Conservation (phyloP, 2,888 invertebrate species). For the Hirtodrosophila confusa region DNA sequence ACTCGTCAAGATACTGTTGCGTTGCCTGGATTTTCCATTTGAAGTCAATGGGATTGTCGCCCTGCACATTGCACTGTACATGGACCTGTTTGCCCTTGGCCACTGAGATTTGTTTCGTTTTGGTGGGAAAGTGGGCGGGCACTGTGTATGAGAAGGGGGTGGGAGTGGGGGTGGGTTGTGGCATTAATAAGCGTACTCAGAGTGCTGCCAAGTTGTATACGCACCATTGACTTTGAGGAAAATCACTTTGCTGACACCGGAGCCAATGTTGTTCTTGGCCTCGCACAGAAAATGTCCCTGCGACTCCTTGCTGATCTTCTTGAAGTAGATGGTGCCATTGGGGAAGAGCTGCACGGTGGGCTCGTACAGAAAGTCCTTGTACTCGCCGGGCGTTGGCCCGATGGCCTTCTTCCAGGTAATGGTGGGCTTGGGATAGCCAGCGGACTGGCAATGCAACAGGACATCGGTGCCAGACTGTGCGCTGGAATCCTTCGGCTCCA, state of each 20-base stretch:
- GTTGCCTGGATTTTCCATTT: slow-evolving; percentile 90
- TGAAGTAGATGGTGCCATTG: slow-evolving; percentile 93
- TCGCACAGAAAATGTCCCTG: slow-evolving; percentile 97
- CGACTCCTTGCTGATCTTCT: slow-evolving; percentile 92
- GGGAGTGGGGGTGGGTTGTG: background rate
- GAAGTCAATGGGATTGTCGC: slow-evolving; percentile 94
- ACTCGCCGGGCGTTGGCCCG: slow-evolving; percentile 91
- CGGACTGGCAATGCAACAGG: slow-evolving; percentile 93
- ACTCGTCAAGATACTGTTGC: slow-evolving; percentile 90
- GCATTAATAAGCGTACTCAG: slow-evolving; percentile 15
- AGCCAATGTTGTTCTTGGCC: slow-evolving; percentile 95
- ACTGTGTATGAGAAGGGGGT: slow-evolving; percentile 84
- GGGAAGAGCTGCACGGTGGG: slow-evolving; percentile 90
- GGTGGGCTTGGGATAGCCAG: slow-evolving; percentile 94
- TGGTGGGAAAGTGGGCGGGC: slow-evolving; percentile 93
- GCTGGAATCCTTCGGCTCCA: slow-evolving; percentile 93
- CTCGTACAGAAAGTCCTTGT: slow-evolving; percentile 92
- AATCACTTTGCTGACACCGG: slow-evolving; percentile 95
- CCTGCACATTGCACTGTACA: slow-evolving; percentile 93
- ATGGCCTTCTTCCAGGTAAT: slow-evolving; percentile 96
- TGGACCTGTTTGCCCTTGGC: slow-evolving; percentile 93
- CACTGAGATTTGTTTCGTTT: slow-evolving; percentile 92
- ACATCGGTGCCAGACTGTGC: slow-evolving; percentile 93
- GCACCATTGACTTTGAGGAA: slow-evolving; percentile 95
- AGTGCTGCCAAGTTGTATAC: slow-evolving; percentile 64